Percentiles rank a stretch among this genome's conserved stretches.
Evolutionary conservation across 2,888 invertebrate genomes (phyloP).

Genomic region (Micropterix aruncella): DNA sequence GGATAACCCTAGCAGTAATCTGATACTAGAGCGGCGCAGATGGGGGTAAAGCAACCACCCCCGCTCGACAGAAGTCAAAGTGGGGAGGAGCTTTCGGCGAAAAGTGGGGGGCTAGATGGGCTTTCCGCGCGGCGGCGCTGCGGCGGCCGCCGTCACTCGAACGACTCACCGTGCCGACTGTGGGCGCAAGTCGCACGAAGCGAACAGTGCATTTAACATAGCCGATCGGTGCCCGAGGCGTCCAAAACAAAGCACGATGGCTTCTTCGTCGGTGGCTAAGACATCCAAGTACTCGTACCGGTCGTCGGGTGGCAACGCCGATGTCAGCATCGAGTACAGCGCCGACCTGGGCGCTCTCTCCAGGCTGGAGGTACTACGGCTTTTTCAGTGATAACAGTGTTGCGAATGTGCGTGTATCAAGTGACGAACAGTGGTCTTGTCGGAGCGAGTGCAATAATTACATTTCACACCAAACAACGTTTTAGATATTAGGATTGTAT

Average conservation of each 20-base stretch:
- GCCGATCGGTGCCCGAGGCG: conserved; percentile 16
- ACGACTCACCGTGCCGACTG: background rate
- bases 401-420: conserved; percentile 14
- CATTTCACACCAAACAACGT: too few species aligned
- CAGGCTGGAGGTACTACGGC: conserved; percentile 78
- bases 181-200: conserved; percentile 8
- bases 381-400: conserved; percentile 9
- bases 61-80: conserved; percentile 9
- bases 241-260: conserved; percentile 39
- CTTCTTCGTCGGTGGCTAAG: conserved; percentile 66
- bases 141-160: conserved; percentile 2
- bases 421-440: conserved; percentile 37
- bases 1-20: conserved; percentile 13
- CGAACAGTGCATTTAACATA: conserved; percentile 8
- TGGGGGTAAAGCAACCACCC: conserved; percentile 31
- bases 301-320: conserved; percentile 71
- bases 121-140: conserved; percentile 4
- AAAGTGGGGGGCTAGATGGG: conserved; percentile 12
- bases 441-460: too few species aligned
- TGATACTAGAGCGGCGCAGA: conserved; percentile 8
- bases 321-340: conserved; percentile 91
- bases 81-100: conserved; percentile 12
- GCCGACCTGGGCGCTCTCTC: conserved; percentile 88
- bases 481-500: too few species aligned
- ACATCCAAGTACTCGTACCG: conserved; percentile 87